Conservation (phyloP, 2,113 vertebrate species). For the Trinectes maculatus region DNA sequence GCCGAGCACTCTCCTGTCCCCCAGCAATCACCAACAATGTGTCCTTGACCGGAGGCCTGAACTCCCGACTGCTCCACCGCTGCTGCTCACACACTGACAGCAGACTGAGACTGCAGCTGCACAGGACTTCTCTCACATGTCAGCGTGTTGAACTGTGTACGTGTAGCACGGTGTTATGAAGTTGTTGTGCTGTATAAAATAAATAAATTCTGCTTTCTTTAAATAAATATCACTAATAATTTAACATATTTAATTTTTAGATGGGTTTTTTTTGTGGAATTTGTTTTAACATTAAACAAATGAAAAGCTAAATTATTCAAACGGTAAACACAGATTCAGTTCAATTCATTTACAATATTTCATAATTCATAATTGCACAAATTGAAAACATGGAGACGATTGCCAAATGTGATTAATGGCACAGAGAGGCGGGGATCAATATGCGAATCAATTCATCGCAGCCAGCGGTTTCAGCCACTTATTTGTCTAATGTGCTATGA, state of each 20-base stretch:
- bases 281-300: too few relatives aligned
- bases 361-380: slow-evolving; percentile 51
- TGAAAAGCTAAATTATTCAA: slow-evolving; percentile 1
- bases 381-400: slow-evolving; percentile 45
- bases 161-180: background rate
- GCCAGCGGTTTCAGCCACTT: slow-evolving; percentile 69
- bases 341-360: slow-evolving; percentile 22
- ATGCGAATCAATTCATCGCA: slow-evolving; percentile 73
- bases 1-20: background rate
- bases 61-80: background rate
- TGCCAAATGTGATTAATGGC: slow-evolving; percentile 64
- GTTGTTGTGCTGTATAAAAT: background rate
- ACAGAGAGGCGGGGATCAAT: slow-evolving; percentile 46
- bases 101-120: background rate
- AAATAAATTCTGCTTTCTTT: background rate
- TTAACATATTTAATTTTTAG: too few relatives aligned
- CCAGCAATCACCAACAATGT: slow-evolving; percentile 10
- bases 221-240: too few relatives aligned
- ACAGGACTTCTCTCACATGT: slow-evolving; percentile 22
- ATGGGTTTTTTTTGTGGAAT: background rate
- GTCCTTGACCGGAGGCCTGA: slow-evolving; percentile 36
- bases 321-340: slow-evolving; percentile 11
- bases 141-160: background rate
- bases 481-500: slow-evolving; percentile 77
- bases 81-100: slow-evolving; percentile 7